A percentile compares a stretch with the other conserved stretches of the same genome.
These are phyloP conservation scores for Periophthalmus modestus DNA, from an alignment of 2,113 vertebrate species.

Conservation along the genomic window DNA sequence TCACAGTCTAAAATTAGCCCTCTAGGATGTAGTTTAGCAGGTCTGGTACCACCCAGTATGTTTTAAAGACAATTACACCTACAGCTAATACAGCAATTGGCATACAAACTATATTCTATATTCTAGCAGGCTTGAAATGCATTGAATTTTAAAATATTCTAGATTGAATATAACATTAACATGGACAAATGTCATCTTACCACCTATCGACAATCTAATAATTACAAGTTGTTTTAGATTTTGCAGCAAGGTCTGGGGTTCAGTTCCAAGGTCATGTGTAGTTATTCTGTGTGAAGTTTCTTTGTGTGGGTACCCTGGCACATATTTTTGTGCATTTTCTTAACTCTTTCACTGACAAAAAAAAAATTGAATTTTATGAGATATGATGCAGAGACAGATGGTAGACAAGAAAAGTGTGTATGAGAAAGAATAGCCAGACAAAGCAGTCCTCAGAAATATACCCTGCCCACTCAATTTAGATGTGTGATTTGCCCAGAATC, in stretches of 20 bases:
- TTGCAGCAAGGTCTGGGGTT: background rate
- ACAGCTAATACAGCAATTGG: too few relatives aligned
- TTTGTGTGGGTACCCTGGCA: background rate
- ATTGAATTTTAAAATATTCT: too few relatives aligned
- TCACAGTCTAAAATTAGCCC: conserved; percentile 47
- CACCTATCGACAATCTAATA: too few relatives aligned
- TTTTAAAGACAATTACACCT: background rate
- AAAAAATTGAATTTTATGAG: background rate
- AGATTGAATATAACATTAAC: too few relatives aligned
- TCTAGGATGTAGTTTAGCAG: conserved; percentile 25
- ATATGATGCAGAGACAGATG: background rate
- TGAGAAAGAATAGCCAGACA: background rate
- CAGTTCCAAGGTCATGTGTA: background rate
- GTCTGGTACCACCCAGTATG: background rate
- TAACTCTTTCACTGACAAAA: background rate
- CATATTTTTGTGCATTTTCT: background rate
- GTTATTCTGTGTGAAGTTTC: background rate
- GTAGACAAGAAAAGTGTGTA: background rate
- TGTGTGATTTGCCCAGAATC: background rate
- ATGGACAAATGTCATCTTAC: too few relatives aligned
- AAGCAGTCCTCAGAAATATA: background rate
- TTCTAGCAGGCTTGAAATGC: too few relatives aligned
- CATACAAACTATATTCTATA: too few relatives aligned
- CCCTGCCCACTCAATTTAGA: conserved; percentile 2
- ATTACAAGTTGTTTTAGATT: background rate